These are phyloP conservation scores for Ectobius pallidus DNA, from an alignment of 2,888 invertebrate species.

Conservation along the genomic window DNA sequence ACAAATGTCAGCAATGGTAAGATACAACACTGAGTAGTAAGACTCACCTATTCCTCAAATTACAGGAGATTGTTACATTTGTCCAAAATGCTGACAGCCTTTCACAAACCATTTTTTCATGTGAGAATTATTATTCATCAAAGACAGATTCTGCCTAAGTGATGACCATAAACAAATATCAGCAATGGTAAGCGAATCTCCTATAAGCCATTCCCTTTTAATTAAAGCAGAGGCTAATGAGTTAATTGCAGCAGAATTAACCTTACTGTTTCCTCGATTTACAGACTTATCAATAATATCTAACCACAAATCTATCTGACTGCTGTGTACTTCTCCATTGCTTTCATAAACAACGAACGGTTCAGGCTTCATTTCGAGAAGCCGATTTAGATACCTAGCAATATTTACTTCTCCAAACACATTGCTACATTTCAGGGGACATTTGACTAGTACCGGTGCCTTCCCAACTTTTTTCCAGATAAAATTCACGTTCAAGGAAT, in stretches of 20 bases:
- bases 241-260: neutral
- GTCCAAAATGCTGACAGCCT: neutral
- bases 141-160: neutral
- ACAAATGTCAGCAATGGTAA: slow-evolving; percentile 29
- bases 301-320: slow-evolving; percentile 23
- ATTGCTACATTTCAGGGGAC: slow-evolving; percentile 3
- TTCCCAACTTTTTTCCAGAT: slow-evolving; percentile 26
- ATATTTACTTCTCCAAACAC: slow-evolving; percentile 30
- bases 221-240: neutral
- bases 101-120: neutral
- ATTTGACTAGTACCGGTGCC: slow-evolving; percentile 1
- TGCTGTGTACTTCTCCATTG: neutral
- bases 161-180: slow-evolving; percentile 33
- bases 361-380: slow-evolving; percentile 16
- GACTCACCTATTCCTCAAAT: too few species aligned
- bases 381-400: slow-evolving; percentile 11
- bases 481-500: neutral
- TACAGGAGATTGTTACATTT: too few species aligned
- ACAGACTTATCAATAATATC: slow-evolving; percentile 7
- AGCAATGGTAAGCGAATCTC: slow-evolving; percentile 6
- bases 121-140: neutral
- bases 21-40: too few species aligned
- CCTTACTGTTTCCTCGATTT: neutral
- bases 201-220: slow-evolving; percentile 17
- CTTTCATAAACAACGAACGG: slow-evolving; percentile 18